Evolutionary conservation across 1,140 invertebrate genomes (phyloP).

Genomic region (Gryllus bimaculatus): DNA sequence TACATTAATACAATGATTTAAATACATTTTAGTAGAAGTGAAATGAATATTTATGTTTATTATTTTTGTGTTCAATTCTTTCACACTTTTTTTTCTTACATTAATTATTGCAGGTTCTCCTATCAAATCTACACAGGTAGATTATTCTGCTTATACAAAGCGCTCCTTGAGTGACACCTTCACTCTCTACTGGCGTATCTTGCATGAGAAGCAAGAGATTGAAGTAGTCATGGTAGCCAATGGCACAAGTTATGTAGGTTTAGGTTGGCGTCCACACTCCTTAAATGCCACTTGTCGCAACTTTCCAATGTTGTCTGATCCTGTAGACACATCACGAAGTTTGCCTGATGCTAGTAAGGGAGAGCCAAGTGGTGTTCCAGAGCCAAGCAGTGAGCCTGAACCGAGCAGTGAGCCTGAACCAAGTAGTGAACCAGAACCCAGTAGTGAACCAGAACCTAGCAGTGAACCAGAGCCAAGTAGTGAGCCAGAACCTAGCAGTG

Average conservation of each 20-base stretch:
- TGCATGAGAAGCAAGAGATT: conserved; percentile 69
- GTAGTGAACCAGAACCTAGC: conserved; percentile 24
- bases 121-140: conserved; percentile 51
- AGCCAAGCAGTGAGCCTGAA: conserved; percentile 24
- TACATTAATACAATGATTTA: too few species aligned
- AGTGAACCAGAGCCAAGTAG: conserved; percentile 21
- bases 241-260: conserved; percentile 72
- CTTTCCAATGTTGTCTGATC: conserved; percentile 44
- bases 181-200: conserved; percentile 69
- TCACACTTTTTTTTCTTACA: too few species aligned
- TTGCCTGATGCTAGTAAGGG: conserved; percentile 24
- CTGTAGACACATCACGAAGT: neutral
- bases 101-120: conserved; percentile 45
- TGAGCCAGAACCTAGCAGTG: conserved; percentile 27
- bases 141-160: conserved; percentile 56
- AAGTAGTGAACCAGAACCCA: conserved; percentile 25
- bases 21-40: too few species aligned
- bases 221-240: conserved; percentile 77
- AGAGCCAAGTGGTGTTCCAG: conserved; percentile 21
- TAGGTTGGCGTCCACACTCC: conserved; percentile 70
- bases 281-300: conserved; percentile 64
- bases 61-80: too few species aligned
- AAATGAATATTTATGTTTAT: too few species aligned
- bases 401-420: conserved; percentile 24
- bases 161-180: conserved; percentile 61